These are phyloP conservation scores for Babylonia areolata DNA, from an alignment of 1,140 invertebrate species.

Conservation along the genomic window DNA sequence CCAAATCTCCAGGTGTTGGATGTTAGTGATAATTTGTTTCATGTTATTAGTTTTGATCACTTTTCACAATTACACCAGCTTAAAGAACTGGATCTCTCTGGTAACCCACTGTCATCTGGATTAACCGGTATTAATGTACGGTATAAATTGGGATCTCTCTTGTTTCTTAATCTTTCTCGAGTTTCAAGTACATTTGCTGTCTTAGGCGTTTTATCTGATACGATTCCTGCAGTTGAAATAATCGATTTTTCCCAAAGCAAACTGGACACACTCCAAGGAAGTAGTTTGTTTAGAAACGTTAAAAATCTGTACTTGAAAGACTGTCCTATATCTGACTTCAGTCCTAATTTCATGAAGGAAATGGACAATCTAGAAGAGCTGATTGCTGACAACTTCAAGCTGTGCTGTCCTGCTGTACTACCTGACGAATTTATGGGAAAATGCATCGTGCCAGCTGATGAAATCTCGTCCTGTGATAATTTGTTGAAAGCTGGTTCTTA, in stretches of 20 bases:
- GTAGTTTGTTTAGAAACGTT: not conserved
- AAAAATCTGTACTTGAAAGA: not conserved
- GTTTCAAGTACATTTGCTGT: not conserved
- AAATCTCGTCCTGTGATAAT: slow-evolving; percentile 1
- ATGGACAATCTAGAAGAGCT: too few species aligned
- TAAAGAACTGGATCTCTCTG: not conserved
- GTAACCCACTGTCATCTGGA: not conserved
- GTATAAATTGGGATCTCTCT: too few species aligned
- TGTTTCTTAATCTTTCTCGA: not conserved
- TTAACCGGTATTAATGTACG: not conserved
- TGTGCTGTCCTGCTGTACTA: too few species aligned
- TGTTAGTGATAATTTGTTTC: not conserved
- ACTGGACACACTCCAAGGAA: not conserved
- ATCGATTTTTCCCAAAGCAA: not conserved
- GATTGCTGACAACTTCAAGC: not conserved
- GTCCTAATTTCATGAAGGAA: too few species aligned
- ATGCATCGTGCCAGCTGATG: not conserved
- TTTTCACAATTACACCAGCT: not conserved
- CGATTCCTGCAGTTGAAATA: too few species aligned
- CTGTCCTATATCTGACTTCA: not conserved
- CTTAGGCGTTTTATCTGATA: not conserved
- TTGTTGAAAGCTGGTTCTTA: not conserved
- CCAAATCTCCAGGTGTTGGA: not conserved
- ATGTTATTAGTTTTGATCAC: not conserved
- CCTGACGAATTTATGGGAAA: not conserved